Conservation (phyloP, 2,113 vertebrate genomes). For the Bothrops jararaca region DNA sequence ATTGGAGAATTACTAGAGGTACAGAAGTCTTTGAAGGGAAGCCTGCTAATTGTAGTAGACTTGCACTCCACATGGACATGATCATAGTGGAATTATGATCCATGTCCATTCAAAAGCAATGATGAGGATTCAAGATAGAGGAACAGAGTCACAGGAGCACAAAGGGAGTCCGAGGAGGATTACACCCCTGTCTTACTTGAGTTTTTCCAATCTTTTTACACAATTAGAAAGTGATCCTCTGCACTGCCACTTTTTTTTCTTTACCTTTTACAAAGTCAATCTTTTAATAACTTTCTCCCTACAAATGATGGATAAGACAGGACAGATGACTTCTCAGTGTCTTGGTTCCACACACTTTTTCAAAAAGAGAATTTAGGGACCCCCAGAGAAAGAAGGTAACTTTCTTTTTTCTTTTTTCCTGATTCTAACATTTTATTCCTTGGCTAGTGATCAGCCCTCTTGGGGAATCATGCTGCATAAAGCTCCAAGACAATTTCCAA, state of each 20-base stretch:
- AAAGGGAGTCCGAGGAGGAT: background rate
- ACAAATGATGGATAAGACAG: background rate
- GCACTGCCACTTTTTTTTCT: background rate
- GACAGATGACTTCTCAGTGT: background rate
- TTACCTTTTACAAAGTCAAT: background rate
- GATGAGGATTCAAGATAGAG: background rate
- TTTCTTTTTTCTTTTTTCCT: background rate
- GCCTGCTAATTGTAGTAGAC: background rate
- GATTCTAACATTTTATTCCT: background rate
- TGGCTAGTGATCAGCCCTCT: background rate
- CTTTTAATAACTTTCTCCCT: too few species aligned
- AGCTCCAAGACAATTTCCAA: background rate
- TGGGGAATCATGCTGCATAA: background rate
- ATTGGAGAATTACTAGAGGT: background rate
- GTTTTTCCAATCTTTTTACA: background rate
- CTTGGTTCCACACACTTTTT: background rate
- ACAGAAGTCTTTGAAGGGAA: background rate
- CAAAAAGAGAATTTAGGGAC: background rate
- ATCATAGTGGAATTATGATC: background rate
- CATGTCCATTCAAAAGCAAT: background rate
- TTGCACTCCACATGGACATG: background rate
- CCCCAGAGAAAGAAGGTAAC: background rate
- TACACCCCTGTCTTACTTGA: background rate
- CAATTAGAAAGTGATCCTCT: background rate
- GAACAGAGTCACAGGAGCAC: background rate